Evolutionary conservation across 2,797 vertebrate genomes (phyloP).

Genomic region (Mus minutoides): DNA sequence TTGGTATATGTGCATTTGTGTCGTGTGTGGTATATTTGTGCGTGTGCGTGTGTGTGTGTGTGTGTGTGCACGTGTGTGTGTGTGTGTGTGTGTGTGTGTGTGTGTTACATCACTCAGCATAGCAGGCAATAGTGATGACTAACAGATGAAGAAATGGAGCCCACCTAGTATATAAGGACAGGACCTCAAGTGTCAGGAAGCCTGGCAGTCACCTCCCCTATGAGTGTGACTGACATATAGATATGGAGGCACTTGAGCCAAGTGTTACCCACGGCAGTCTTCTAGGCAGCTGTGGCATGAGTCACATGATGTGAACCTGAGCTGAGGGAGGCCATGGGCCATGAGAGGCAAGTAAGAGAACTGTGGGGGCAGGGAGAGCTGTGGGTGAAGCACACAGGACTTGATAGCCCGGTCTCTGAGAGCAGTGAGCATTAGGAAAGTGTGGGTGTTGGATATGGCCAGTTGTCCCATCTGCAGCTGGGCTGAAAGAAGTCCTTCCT

Average conservation of each 20-base stretch:
- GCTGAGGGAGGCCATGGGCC: too few relatives aligned
- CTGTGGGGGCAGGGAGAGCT: background rate
- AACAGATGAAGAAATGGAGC: background rate
- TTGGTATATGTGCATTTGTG: background rate
- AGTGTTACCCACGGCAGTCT: background rate
- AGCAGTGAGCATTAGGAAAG: accelerated
- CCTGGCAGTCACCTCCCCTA: accelerated
- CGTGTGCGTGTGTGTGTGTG: background rate
- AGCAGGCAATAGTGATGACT: background rate
- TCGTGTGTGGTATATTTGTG: background rate
- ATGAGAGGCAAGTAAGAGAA: background rate
- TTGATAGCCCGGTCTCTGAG: accelerated
- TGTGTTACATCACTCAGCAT: background rate
- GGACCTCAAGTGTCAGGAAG: background rate
- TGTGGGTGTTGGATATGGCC: accelerated
- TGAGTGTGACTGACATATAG: background rate
- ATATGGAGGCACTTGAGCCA: background rate
- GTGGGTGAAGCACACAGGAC: background rate
- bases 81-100: background rate
- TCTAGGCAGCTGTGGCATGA: too few relatives aligned
- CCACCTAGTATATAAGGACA: background rate
- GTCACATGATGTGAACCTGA: background rate
- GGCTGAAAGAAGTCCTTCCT: background rate
- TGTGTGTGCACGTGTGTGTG: background rate
- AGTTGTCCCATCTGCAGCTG: accelerated